Base-by-base conservation (phyloP, 2,888 invertebrate species). In the Desoria tigrina region DNA sequence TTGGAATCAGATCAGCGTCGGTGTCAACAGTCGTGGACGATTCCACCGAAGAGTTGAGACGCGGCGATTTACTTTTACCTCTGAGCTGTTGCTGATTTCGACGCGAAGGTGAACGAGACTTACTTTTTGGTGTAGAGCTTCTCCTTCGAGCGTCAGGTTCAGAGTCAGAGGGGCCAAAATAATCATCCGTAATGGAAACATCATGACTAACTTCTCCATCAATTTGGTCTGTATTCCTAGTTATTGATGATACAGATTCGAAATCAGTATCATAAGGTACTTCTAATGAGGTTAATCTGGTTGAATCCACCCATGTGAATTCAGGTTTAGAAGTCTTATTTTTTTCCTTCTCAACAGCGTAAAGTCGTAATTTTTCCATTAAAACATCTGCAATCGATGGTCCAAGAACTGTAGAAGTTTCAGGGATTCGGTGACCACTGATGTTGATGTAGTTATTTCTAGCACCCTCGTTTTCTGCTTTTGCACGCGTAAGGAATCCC, bases 311-410 rank as follows among this genome's bases (percentile, higher is more conserved):
- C 6, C 4, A 7, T 45, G 6, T 45, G 6, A 18, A 6, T 11
- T 45, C 6, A 6, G 21, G 6, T 16, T 45, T 21, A 4, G 16
- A 16, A 6, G 21, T 11, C 16, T 45, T 16, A 18, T 21, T n/a
- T 23, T 58, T 55, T 1, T 63, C 28, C n/a, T 39, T 56, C 14
- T 57, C 50, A 27, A 7, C 28, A 14, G 42, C 9, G 21, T 66
- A 51, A 1, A 61, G 18, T 9, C 65, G 42, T 3, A 71, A 21
- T 39, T 71, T 71, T 54, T 68, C 71, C n/a, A 60, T 28, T 1
- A 71, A 28, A 14, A 60, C 71, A 26, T 63, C 66, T 21, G 65
- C 32, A n/a, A 71, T 62, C 1, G 68, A 66, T 1, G 71, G 71
- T 21, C 55, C 14, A 14, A 55, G 50, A 0, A 55, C n/a, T 21